phyloP scores from a whole-genome alignment of 1,140 invertebrate genomes.

The Hirudo medicinalis region DNA sequence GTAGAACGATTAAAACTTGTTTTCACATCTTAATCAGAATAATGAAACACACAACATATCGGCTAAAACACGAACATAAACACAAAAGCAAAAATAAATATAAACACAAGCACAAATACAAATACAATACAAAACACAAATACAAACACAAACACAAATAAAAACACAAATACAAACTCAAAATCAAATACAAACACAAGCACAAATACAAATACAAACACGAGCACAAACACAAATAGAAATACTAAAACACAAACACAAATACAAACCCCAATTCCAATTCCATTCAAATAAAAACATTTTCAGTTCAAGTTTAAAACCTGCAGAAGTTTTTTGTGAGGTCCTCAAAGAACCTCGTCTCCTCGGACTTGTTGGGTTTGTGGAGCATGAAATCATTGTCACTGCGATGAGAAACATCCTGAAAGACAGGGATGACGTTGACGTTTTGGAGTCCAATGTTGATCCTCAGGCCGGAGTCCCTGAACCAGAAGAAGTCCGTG shows the following conservation, averaged over 20 bases:
- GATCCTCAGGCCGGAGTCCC: conserved; percentile 26
- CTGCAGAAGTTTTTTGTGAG: conserved; percentile 27
- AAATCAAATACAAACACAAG: background rate
- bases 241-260: background rate
- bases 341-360: conserved; percentile 22
- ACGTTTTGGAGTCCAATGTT: conserved; percentile 28
- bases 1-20: background rate
- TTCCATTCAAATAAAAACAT: no score
- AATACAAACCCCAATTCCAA: background rate
- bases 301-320: no score
- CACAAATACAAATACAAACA: background rate
- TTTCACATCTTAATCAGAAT: no score
- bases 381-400: conserved; percentile 28
- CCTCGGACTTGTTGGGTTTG: conserved; percentile 20
- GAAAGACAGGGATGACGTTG: conserved; percentile 30
- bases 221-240: background rate
- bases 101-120: background rate
- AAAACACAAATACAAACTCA: background rate
- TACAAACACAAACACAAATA: background rate
- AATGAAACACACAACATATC: no score
- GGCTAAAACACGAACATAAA: no score
- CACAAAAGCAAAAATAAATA: no score
- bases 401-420: conserved; percentile 29
- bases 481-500: conserved; percentile 29
- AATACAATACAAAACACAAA: background rate